Conservation (phyloP, 1,140 invertebrate species). For the Drosophila kepulauana region DNA sequence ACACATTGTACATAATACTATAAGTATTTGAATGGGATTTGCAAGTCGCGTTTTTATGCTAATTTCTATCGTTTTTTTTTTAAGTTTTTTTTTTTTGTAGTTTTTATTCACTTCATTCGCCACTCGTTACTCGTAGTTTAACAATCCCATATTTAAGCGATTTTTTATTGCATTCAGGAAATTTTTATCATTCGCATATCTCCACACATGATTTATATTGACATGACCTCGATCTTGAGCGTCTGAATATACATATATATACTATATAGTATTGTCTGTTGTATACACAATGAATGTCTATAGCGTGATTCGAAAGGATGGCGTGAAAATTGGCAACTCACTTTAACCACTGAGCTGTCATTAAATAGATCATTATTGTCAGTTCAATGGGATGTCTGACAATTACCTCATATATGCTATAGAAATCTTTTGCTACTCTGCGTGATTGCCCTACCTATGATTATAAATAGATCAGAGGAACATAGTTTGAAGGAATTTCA, state of each 20-base stretch:
- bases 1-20: background rate
- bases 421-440: too few species aligned
- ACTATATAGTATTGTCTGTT: too few species aligned
- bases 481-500: too few species aligned
- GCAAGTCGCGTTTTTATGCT: slow-evolving; percentile 36
- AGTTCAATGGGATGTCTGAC: slow-evolving; percentile 1
- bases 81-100: background rate
- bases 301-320: slow-evolving; percentile 36
- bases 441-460: too few species aligned
- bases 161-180: slow-evolving; percentile 45
- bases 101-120: background rate
- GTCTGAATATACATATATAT: background rate
- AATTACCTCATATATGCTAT: background rate
- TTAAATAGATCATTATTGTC: slow-evolving; percentile 12
- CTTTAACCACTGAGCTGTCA: slow-evolving; percentile 1
- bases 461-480: too few species aligned
- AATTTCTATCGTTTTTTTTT: slow-evolving; percentile 12
- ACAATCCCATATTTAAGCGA: slow-evolving; percentile 3
- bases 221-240: slow-evolving; percentile 50
- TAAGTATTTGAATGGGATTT: slow-evolving; percentile 6
- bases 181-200: slow-evolving; percentile 21
- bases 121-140: background rate
- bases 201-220: slow-evolving; percentile 60
- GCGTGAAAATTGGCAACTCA: slow-evolving; percentile 18
- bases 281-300: too few species aligned